These are phyloP conservation scores for Gopherus evgoodei DNA, from an alignment of 2,113 vertebrate species.

Conservation along the genomic window DNA sequence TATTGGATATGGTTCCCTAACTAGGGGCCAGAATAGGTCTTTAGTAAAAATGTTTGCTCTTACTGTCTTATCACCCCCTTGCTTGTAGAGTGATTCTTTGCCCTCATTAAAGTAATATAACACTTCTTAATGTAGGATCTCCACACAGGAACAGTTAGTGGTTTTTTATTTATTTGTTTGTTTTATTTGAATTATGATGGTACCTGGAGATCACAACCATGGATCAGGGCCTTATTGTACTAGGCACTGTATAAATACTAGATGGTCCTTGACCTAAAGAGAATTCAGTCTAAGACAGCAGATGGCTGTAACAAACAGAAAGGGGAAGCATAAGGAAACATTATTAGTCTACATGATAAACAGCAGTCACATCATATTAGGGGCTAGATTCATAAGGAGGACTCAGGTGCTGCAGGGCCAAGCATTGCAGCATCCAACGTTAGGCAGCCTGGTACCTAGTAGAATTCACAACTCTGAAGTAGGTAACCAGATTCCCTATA, in stretches of 20 bases:
- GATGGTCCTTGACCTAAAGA: background rate
- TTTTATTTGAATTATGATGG: background rate
- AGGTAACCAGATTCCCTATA: background rate
- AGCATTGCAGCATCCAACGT: background rate
- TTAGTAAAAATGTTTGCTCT: background rate
- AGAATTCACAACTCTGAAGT: background rate
- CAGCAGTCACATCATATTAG: background rate
- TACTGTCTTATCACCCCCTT: background rate
- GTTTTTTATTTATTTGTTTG: background rate
- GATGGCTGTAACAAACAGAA: background rate
- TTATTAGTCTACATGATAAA: background rate
- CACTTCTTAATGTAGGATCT: background rate
- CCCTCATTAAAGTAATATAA: background rate
- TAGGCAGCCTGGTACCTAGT: background rate
- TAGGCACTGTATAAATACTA: background rate
- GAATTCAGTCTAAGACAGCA: background rate
- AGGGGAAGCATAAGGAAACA: background rate
- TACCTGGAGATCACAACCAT: background rate
- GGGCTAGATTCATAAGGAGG: background rate
- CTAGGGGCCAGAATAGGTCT: background rate
- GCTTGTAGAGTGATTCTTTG: background rate
- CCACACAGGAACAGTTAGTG: background rate
- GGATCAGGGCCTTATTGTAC: background rate
- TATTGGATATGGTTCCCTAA: background rate
- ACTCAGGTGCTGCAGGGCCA: background rate